phyloP scores from a whole-genome alignment of 2,113 vertebrate species.

The Ellobius talpinus region DNA sequence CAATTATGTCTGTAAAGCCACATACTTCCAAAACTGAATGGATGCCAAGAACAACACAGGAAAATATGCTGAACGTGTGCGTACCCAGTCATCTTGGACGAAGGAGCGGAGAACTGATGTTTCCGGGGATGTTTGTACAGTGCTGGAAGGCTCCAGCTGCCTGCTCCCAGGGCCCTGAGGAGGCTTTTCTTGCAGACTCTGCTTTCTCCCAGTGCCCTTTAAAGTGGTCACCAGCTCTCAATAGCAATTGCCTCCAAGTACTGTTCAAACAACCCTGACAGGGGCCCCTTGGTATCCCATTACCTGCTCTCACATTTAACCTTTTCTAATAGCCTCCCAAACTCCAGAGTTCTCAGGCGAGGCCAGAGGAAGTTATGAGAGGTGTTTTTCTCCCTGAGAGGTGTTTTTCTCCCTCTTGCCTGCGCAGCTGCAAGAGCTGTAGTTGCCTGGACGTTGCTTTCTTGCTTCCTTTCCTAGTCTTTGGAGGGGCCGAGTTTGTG shows the following conservation, averaged over 20 bases:
- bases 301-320: slow-evolving; percentile 77
- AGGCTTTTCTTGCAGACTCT: background rate
- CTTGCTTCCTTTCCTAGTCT: slow-evolving; percentile 55
- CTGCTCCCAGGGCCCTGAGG: background rate
- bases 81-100: slow-evolving; percentile 11
- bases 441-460: background rate
- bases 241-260: slow-evolving; percentile 62
- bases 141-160: background rate
- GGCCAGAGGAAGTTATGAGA: slow-evolving; percentile 51
- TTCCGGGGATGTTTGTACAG: background rate
- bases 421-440: background rate
- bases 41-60: background rate
- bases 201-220: slow-evolving; percentile 43
- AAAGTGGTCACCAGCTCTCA: slow-evolving; percentile 53
- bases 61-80: background rate
- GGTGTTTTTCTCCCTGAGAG: slow-evolving; percentile 27
- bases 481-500: background rate
- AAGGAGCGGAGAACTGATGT: background rate
- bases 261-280: slow-evolving; percentile 67
- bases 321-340: slow-evolving; percentile 76
- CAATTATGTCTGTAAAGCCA: background rate
- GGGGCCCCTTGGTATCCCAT: slow-evolving; percentile 68
- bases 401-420: slow-evolving; percentile 11
- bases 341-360: slow-evolving; percentile 62
- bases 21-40: slow-evolving; percentile 10